phyloP scores from a whole-genome alignment of 2,797 vertebrate species.

The Sphenodon punctatus region DNA sequence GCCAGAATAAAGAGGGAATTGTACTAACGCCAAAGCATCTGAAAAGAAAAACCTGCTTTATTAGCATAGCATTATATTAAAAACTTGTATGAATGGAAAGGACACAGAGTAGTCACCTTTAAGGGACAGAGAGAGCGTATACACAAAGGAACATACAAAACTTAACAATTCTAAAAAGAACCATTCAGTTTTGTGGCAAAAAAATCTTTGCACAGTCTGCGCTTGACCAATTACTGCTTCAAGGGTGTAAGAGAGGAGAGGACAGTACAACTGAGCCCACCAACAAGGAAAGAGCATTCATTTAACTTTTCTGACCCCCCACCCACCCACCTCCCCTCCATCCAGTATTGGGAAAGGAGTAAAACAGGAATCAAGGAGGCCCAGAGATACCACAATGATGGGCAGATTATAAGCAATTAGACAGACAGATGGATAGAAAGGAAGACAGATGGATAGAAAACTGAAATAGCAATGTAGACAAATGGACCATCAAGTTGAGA shows the following conservation, averaged over 20 bases:
- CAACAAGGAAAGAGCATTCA: background rate
- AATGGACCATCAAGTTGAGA: conserved; percentile 35
- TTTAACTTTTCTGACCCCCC: too few species aligned
- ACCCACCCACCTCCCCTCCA: background rate
- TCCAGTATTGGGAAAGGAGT: background rate
- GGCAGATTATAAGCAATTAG: conserved; percentile 16
- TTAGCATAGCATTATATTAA: background rate
- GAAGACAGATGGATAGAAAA: conserved; percentile 28
- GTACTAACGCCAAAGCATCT: conserved; percentile 33
- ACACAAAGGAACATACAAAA: conserved; percentile 38
- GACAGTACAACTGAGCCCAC: background rate
- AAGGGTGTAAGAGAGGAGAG: too few species aligned
- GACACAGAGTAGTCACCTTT: conserved; percentile 49
- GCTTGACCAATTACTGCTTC: conserved; percentile 43
- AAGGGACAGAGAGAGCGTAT: conserved; percentile 42
- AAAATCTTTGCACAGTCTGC: background rate
- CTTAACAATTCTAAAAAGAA: conserved; percentile 18
- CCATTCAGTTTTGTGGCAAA: conserved; percentile 33
- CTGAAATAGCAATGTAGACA: conserved; percentile 9
- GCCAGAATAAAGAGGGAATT: background rate
- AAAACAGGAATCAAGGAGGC: background rate
- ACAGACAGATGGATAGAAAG: conserved; percentile 31
- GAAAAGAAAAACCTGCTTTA: conserved; percentile 27
- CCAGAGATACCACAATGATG: background rate
- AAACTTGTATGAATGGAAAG: conserved; percentile 56